Evolutionary conservation across 2,888 invertebrate genomes (phyloP), one percentile per base, ranked within the genome.

Genomic region (Mythimna impura): DNA sequence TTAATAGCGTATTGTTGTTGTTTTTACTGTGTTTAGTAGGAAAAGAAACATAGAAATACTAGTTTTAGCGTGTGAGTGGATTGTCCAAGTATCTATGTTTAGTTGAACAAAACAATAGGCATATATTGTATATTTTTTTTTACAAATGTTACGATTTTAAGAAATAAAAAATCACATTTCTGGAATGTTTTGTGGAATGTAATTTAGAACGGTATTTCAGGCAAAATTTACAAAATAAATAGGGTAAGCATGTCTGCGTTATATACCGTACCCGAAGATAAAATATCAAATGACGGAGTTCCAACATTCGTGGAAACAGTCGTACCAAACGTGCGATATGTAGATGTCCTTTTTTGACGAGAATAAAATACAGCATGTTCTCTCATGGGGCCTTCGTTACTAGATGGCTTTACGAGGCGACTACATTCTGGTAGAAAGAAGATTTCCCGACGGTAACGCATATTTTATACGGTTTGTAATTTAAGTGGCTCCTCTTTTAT

Each of bases 381-480:
- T 80, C 92, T 90, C 91, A 22, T 69, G 82, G 91, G 93, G 86
- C 86, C 88, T 92, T 93, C 89, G 91, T 93, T 91, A 91, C 91
- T 89, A 89, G 91, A 92, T 91, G 91, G 91, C 88, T 93, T 93
- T 92, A 92, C 89, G 92, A 91, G 91, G 90, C 89, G 90, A 91
- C 91, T 93, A 91, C 90, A 90, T 90, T 88, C 90, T 83, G 86
- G 88, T 87, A 89, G 88, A 88, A 88, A 83, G 90, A 91, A 94
- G 94, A 95, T 95, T 95, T 95, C 95, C 95, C 95, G 88, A 71
- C 90, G 94, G 94, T 91, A 91, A 92, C 91, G 94, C 94, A 94
- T 94, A 93, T 93, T 93, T 94, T 92, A 94, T 93, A 91, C 89
- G 89, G 87, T 89, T 87, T 90, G 91, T 93, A 92, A 94, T 94